Percentiles rank a stretch among this genome's conserved stretches.
These are phyloP conservation scores for Pseudonaja textilis DNA, from an alignment of 2,113 vertebrate species.

Conservation along the genomic window DNA sequence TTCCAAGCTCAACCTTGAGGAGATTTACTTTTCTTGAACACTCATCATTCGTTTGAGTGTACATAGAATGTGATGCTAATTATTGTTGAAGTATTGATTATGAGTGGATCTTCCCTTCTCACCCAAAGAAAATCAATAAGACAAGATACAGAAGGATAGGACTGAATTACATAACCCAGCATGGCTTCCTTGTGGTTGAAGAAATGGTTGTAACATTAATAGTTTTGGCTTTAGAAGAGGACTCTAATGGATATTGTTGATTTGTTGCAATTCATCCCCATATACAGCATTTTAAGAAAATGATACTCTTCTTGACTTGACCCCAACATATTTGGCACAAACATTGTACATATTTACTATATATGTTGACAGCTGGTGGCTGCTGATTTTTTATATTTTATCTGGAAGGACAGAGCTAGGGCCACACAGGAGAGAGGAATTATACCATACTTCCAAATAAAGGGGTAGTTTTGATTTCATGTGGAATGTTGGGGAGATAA, in stretches of 20 bases:
- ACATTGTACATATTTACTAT: not conserved
- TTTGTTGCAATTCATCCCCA: not conserved
- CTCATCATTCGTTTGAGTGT: not conserved
- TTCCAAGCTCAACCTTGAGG: not conserved
- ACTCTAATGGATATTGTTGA: not conserved
- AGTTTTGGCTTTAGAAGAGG: not conserved
- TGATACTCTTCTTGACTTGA: not conserved
- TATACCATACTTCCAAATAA: not conserved
- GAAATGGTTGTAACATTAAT: not conserved
- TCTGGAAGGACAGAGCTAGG: not conserved
- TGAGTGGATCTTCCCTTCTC: not conserved
- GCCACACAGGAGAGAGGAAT: not conserved
- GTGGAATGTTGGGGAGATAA: not conserved
- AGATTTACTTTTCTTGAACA: not conserved
- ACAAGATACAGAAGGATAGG: slow-evolving; percentile 51
- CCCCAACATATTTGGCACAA: not conserved
- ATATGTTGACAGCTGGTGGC: not conserved
- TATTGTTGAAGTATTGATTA: slow-evolving; percentile 64
- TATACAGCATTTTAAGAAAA: not conserved
- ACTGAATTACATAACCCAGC: slow-evolving; percentile 46
- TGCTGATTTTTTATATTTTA: not conserved
- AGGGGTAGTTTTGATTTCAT: not conserved
- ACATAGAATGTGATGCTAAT: slow-evolving; percentile 59
- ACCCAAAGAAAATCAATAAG: slow-evolving; percentile 2
- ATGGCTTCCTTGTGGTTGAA: not conserved